These are phyloP conservation scores for Megamerina dolium DNA, from an alignment of 2,888 invertebrate species.

Conservation along the genomic window DNA sequence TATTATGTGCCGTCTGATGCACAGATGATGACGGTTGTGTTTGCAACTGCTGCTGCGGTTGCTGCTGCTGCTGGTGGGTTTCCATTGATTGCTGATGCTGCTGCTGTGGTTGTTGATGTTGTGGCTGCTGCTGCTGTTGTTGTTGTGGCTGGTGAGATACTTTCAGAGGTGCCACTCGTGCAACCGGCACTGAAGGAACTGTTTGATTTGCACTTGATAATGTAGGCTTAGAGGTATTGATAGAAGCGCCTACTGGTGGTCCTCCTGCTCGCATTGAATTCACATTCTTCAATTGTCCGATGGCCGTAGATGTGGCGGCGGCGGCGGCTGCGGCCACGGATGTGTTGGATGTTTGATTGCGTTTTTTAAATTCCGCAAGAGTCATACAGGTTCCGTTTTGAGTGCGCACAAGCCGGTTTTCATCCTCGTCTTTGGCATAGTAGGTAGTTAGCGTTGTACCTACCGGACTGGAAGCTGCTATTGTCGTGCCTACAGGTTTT, in stretches of 20 bases:
- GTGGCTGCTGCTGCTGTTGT: neutral
- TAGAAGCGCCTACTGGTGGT: slow-evolving; percentile 16
- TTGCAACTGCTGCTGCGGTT: slow-evolving; percentile 7
- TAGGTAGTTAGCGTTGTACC: slow-evolving; percentile 38
- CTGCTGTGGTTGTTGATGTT: slow-evolving; percentile 2
- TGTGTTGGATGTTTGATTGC: slow-evolving; percentile 21
- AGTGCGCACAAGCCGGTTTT: slow-evolving; percentile 34
- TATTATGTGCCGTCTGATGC: slow-evolving; percentile 44
- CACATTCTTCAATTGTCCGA: slow-evolving; percentile 4
- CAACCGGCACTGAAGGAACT: slow-evolving; percentile 21
- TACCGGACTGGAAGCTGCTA: slow-evolving; percentile 13
- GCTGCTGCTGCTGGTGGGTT: slow-evolving; percentile 1
- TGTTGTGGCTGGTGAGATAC: slow-evolving; percentile 17
- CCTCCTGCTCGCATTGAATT: slow-evolving; percentile 14
- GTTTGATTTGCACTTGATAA: slow-evolving; percentile 13
- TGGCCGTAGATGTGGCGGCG: slow-evolving; percentile 4
- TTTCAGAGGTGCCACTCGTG: slow-evolving; percentile 28
- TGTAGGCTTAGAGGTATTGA: slow-evolving; percentile 19
- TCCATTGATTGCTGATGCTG: slow-evolving; percentile 5
- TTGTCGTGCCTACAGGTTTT: slow-evolving; percentile 25
- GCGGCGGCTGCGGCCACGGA: slow-evolving; percentile 16
- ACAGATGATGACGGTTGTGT: slow-evolving; percentile 33
- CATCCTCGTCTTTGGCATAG: slow-evolving; percentile 34
- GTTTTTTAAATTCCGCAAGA: slow-evolving; percentile 42
- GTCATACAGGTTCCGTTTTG: slow-evolving; percentile 42